Base-by-base conservation (phyloP, 2,113 vertebrate species). In the Strigops habroptila region DNA sequence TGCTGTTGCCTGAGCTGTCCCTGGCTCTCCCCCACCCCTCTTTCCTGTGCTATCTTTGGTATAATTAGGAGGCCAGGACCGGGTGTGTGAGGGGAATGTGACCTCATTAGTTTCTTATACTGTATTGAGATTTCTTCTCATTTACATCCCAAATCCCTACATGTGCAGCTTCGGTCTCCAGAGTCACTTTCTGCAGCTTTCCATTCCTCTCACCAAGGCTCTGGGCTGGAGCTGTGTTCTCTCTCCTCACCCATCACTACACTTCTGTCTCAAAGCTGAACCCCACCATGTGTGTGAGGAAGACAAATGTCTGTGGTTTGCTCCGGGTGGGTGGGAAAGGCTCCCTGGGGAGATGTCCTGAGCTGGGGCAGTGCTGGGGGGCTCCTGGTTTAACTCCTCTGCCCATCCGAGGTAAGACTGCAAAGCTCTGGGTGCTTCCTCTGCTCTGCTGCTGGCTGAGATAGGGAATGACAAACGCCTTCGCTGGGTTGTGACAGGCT, bases 41-140 rank as follows among this genome's bases (percentile, higher is more conserved):
- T 87, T 74, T 87, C 82, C 70, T 82, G 37, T 77, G 69, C 90
- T 96, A 82, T 88, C 94, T 88, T 90, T 12, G 83, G 90, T 77
- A 80, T 77, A 93, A 96, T 97, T 97, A 96, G 86, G 86, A 90
- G 90, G 83, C 84, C 90, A 92, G 90, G 80, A 37, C 59, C 90
- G 51, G 46, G 85, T 3, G 9, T 85, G 81, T 69, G 91, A 96
- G 94, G 90, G 52, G 68, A 91, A 82, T 81, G 74, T 95, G 95
- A 93, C 95, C 96, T 96, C 93, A 7, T 96, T 97, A 96, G 91
- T 91, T 94, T 78, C 93, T 91, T 65, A 60, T 2, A 55, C 86
- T 62, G 71, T 76, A 62, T 37, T 87, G 57, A 96, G 95, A 88
- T 94, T 76, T 91, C 75, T 85, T 53, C 91, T 96, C 79, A 82